Evolutionary conservation across 2,113 vertebrate genomes (phyloP).

Genomic region (Pteruthius melanotis): DNA sequence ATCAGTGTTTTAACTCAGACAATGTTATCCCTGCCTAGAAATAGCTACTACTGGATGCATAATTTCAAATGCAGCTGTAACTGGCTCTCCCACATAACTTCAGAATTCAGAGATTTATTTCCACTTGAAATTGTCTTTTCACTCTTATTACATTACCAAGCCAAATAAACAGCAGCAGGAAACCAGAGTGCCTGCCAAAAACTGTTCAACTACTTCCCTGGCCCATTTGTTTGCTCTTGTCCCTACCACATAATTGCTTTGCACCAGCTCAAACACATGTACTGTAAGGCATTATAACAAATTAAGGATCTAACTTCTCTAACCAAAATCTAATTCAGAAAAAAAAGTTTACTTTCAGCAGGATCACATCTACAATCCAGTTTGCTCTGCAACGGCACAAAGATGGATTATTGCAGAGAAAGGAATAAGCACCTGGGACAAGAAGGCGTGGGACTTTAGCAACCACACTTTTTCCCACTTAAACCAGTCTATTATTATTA

Average conservation of each 20-base stretch:
- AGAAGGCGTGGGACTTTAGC: not conserved
- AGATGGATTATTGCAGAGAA: not conserved
- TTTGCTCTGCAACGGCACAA: not conserved
- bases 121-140: not conserved
- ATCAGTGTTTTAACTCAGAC: not conserved
- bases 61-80: not conserved
- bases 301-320: not conserved
- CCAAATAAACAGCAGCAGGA: not conserved
- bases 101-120: not conserved
- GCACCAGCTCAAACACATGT: not conserved
- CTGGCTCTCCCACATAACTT: not conserved
- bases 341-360: not conserved
- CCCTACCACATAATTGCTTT: not conserved
- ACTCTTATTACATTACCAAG: not conserved
- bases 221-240: not conserved
- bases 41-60: not conserved
- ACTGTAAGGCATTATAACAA: not conserved
- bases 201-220: not conserved
- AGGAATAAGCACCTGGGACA: not conserved
- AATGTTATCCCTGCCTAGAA: not conserved
- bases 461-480: not conserved
- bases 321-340: not conserved
- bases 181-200: not conserved
- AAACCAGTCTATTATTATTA: not conserved
- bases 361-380: not conserved